phyloP scores from a whole-genome alignment of 2,797 vertebrate genomes.

The Trachurus trachurus region DNA sequence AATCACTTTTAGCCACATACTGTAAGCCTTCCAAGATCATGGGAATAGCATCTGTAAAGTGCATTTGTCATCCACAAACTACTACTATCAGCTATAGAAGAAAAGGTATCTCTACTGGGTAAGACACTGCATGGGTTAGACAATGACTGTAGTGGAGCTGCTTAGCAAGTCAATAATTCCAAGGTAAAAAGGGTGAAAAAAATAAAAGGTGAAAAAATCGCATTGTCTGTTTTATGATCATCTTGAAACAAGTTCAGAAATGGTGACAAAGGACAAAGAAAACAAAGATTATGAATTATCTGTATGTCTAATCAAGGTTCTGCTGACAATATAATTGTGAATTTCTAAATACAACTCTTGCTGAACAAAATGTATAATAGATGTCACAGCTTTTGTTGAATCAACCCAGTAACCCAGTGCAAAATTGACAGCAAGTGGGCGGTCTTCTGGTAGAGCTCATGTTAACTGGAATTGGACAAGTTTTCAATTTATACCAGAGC shows the following conservation, averaged over 20 bases:
- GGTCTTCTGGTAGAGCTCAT: slow-evolving; percentile 34
- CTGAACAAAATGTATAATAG: slow-evolving; percentile 17
- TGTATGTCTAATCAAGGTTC: slow-evolving; percentile 13
- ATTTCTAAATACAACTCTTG: slow-evolving; percentile 18
- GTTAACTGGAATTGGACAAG: slow-evolving; percentile 66
- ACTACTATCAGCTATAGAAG: slow-evolving; percentile 32
- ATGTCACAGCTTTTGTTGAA: slow-evolving; percentile 9
- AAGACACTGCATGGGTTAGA: slow-evolving; percentile 20
- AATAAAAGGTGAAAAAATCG: background rate
- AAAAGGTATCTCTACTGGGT: slow-evolving; percentile 30
- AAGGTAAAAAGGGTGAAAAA: background rate
- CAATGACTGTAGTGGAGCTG: slow-evolving; percentile 10
- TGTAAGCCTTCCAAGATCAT: slow-evolving; percentile 18
- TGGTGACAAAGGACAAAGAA: background rate
- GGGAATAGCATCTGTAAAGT: slow-evolving; percentile 19
- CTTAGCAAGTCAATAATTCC: background rate
- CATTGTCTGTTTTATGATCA: background rate
- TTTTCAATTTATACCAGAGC: slow-evolving; percentile 49
- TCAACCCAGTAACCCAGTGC: background rate
- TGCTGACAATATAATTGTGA: background rate
- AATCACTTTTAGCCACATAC: slow-evolving; percentile 35
- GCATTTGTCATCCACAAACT: slow-evolving; percentile 40
- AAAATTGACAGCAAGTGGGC: slow-evolving; percentile 53
- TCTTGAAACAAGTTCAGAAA: background rate
- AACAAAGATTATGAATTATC: background rate